Base-by-base conservation (phyloP, 2,888 invertebrate species). In the Morpho helenor region DNA sequence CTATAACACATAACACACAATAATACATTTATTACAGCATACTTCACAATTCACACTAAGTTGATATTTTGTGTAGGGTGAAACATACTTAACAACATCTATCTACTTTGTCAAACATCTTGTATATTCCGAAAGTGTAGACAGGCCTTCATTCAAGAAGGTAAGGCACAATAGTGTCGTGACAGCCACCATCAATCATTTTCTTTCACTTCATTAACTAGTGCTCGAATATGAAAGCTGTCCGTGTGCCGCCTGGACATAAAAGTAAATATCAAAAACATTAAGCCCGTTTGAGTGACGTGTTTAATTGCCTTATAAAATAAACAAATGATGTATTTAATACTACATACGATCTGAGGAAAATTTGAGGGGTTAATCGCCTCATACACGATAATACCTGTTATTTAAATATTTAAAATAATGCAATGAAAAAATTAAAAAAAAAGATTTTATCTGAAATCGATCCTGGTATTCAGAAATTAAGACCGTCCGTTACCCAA, bases 131-230 rank as follows among this genome's bases (percentile, higher is more conserved):
- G 42, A 48, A 54, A 49, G 54, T 48, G 54, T 54, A 48, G 53
- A 44, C 52, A 61, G 56, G 52, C 53, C 69, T 73, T 69, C 67
- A 74, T 71, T 73, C 74, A 70, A 74, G 73, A 77, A 73, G 69
- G 73, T 72, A 68, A 63, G 67, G 68, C 58, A 62, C 66, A 67
- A 79, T 73, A 75, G 68, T 72, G 72, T 67, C 69, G 73, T 72
- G 67, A 67, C 69, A 73, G 70, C 70, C 69, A 66, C 72, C 86
- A 87, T 88, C 82, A 77, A 87, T 88, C 87, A 88, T 86, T 79
- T 75, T 75, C 80, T 82, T 75, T 82, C 87, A 87, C 82, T 83
- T 88, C 88, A 88, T 87, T 87, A 85, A 71, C 76, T 56, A 49
- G 52, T 60, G 55, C 54, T 58, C 55, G 22, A 48, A 59, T 57